Conservation (phyloP, 2,888 invertebrate genomes). For the Suillia variegata region DNA sequence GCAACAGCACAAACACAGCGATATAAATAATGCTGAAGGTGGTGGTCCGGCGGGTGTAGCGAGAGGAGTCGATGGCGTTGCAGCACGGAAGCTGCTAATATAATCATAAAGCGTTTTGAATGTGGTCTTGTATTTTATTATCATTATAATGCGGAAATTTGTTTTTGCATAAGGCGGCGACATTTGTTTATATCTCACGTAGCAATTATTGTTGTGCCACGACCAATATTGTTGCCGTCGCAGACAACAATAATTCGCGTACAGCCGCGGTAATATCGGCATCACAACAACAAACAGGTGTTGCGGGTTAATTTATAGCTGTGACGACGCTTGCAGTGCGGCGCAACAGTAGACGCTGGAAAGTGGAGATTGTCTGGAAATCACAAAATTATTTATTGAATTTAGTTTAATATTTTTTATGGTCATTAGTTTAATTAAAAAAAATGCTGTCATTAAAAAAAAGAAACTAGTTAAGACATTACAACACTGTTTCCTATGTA, state of each 20-base stretch:
- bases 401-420: too few species aligned
- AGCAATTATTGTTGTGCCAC: constrained; percentile 30
- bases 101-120: constrained; percentile 25
- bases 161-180: constrained; percentile 14
- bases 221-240: not conserved
- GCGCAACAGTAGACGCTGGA: not conserved
- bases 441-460: too few species aligned
- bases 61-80: not conserved
- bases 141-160: constrained; percentile 19
- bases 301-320: constrained; percentile 35
- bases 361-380: too few species aligned
- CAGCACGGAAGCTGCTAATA: constrained; percentile 17
- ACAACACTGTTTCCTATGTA: too few species aligned
- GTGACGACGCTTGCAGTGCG: constrained; percentile 8
- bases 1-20: too few species aligned
- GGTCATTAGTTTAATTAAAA: too few species aligned
- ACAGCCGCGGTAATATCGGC: not conserved
- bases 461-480: too few species aligned
- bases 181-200: constrained; percentile 33
- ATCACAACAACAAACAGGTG: constrained; percentile 35
- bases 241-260: constrained; percentile 17
- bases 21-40: not conserved
- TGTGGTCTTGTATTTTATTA: constrained; percentile 12
- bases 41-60: not conserved
- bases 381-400: too few species aligned